Base-by-base conservation (phyloP, 2,797 vertebrate species). In the Buphagus erythrorhynchus region DNA sequence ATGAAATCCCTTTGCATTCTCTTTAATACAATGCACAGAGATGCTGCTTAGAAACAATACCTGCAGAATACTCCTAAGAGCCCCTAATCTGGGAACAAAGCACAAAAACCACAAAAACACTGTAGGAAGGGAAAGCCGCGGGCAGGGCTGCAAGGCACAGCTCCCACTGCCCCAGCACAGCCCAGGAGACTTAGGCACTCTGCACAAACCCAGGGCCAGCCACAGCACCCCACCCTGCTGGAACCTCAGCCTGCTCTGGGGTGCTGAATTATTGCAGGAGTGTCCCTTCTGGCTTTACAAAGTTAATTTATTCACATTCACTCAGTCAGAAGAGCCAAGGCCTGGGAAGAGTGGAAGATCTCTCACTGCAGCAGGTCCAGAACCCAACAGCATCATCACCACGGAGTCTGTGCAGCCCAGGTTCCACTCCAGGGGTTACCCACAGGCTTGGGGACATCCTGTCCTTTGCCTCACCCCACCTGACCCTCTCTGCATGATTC, bases 161-260 rank as follows among this genome's bases (percentile, higher is more conserved):
- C n/a, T 87, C 16, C 52, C n/a, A 3, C 1, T 1, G 0, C 35
- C 55, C 67, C 3, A 0, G 4, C 22, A 66, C 10, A 36, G 1
- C 9, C 15, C 4, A 1, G 15, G 36, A 46, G 73, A 4, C 6
- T 25, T 65, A 22, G 29, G 6, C 49, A 11, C n/a, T 10, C 51
- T 3, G 5, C 7, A 35, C 16, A 68, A 33, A 2, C 26, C 21
- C 11, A 5, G 11, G 3, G 29, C 40, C 65, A 65, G 26, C 8
- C 13, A 5, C 0, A 9, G 13, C n/a, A 2, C 42, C 5, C 19
- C 57, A 3, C 14, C 14, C 52, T 67, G 72, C 65, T 76, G 58
- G 25, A 45, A 33, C 31, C 21, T 0, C 4, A 21, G 35, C 18
- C 25, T 54, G 54, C 5, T 35, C 48, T 20, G 24, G 18, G 5